Conservation (phyloP, 1,140 invertebrate genomes). For the Cydia pomonella region DNA sequence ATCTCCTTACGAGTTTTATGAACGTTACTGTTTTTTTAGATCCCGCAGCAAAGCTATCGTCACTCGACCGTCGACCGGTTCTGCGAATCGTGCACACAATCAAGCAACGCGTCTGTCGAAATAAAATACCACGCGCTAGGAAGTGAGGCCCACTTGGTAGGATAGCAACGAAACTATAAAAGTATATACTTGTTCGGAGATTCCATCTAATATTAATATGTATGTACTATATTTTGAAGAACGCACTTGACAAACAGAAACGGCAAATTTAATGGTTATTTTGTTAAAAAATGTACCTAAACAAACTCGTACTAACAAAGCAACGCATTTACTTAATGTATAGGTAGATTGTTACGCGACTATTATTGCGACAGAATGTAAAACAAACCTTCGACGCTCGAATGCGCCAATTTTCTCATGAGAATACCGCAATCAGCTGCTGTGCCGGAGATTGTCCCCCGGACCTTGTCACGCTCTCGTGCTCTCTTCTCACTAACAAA, state of each 20-base stretch:
- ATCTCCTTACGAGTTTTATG: background rate
- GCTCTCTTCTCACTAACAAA: background rate
- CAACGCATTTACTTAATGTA: no score
- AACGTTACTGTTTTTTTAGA: background rate
- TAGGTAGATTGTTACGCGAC: background rate
- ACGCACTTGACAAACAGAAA: no score
- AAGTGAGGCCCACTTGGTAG: background rate
- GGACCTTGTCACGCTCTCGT: background rate
- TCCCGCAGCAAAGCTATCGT: background rate
- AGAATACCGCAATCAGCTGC: constrained; percentile 7
- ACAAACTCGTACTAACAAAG: background rate
- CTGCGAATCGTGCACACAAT: constrained; percentile 16
- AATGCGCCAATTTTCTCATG: background rate
- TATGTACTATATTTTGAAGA: background rate
- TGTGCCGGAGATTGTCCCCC: background rate
- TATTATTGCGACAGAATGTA: background rate
- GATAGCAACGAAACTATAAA: background rate
- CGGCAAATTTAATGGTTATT: background rate
- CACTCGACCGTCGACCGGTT: constrained; percentile 10
- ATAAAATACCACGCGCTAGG: constrained; percentile 7
- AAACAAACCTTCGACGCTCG: background rate
- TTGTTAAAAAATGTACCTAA: background rate
- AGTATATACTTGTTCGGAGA: background rate
- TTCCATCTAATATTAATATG: background rate
- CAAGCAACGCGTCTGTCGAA: background rate